Conservation (phyloP, 2,797 vertebrate genomes). For the Pterois miles region DNA sequence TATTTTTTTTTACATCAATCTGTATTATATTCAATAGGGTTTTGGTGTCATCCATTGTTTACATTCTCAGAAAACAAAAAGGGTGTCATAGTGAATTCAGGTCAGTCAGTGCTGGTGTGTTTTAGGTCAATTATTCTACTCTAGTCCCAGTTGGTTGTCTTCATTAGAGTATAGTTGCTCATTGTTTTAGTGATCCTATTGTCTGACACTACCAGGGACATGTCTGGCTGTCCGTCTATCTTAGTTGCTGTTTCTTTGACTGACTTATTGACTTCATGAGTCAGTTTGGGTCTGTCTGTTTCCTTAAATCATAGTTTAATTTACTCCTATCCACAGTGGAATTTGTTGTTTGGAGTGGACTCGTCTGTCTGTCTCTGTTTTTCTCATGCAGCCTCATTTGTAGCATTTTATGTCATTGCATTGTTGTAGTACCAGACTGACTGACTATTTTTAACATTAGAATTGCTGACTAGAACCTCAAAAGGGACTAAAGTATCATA, state of each 20-base stretch:
- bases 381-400: background rate
- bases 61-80: conserved; percentile 17
- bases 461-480: background rate
- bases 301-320: background rate
- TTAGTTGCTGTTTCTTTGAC: background rate
- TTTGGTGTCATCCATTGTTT: conserved; percentile 10
- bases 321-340: background rate
- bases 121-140: conserved; percentile 37
- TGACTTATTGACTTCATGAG: conserved; percentile 5
- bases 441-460: background rate
- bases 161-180: conserved; percentile 49
- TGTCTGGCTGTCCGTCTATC: background rate
- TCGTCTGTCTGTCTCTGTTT: background rate
- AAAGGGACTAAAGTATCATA: background rate
- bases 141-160: conserved; percentile 32
- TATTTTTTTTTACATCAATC: background rate
- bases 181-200: conserved; percentile 64
- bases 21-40: background rate
- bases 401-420: background rate
- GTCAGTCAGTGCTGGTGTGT: background rate
- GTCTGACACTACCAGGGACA: conserved; percentile 16
- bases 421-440: background rate
- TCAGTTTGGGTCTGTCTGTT: background rate
- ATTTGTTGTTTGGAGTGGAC: background rate
- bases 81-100: conserved; percentile 35